These are phyloP conservation scores for Disparrhopalites patrizii DNA, from an alignment of 2,888 invertebrate species.

Conservation along the genomic window DNA sequence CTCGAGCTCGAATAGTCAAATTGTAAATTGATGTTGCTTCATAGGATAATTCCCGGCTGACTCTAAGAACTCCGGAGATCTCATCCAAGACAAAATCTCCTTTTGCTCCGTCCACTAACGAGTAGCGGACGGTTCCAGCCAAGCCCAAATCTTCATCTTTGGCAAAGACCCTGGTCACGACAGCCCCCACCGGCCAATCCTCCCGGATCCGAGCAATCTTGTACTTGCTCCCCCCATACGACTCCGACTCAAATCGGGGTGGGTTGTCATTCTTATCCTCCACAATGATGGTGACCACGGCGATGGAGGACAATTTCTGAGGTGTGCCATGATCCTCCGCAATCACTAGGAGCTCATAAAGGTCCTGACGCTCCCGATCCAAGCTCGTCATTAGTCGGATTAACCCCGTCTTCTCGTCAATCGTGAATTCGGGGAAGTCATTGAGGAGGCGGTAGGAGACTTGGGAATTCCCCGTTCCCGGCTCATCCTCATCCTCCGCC, in stretches of 20 bases:
- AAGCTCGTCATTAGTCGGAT: constrained; percentile 70
- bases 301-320: constrained; percentile 68
- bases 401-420: constrained; percentile 72
- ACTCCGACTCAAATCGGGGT: constrained; percentile 69
- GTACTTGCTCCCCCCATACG: constrained; percentile 23
- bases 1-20: constrained; percentile 76
- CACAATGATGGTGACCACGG: constrained; percentile 72
- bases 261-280: constrained; percentile 89
- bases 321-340: constrained; percentile 73
- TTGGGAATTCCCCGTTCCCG: constrained; percentile 51
- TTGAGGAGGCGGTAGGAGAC: constrained; percentile 53
- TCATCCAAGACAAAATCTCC: constrained; percentile 74
- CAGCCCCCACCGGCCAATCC: constrained; percentile 78
- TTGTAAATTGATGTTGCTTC: constrained; percentile 86
- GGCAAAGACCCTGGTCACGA: constrained; percentile 76
- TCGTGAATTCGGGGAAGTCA: constrained; percentile 62
- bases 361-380: constrained; percentile 78
- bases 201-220: constrained; percentile 73
- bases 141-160: constrained; percentile 80
- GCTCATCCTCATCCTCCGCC: constrained; percentile 79
- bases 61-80: constrained; percentile 78
- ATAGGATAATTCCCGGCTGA: constrained; percentile 74
- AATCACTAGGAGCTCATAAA: constrained; percentile 72
- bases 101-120: constrained; percentile 63
- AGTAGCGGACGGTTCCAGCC: constrained; percentile 76